These are phyloP conservation scores for Syrmaticus mikado DNA, from an alignment of 2,113 vertebrate species.

Conservation along the genomic window DNA sequence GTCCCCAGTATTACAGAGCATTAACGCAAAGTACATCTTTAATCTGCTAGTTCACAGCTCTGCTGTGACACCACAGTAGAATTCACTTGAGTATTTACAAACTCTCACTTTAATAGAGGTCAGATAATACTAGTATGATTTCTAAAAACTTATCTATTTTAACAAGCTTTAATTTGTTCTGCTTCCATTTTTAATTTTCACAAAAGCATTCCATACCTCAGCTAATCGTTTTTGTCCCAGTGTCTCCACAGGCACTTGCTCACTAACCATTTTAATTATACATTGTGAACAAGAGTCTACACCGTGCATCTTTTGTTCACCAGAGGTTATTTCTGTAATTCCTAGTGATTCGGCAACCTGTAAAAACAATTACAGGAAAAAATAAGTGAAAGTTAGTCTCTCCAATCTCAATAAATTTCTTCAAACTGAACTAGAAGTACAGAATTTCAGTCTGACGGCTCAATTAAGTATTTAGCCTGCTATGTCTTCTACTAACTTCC, in stretches of 20 bases:
- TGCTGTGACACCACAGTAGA: not conserved
- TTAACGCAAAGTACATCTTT: not conserved
- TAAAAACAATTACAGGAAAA: not conserved
- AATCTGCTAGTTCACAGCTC: not conserved
- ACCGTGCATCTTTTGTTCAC: not conserved
- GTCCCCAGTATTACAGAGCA: not conserved
- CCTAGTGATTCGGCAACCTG: slow-evolving; percentile 82
- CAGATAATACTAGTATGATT: not conserved
- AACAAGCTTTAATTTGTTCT: not conserved
- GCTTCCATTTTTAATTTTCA: not conserved
- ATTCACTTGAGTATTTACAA: not conserved
- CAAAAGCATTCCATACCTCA: slow-evolving; percentile 63
- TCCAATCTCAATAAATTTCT: not conserved
- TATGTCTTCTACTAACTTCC: not conserved
- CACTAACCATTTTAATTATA: not conserved
- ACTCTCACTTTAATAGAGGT: not conserved
- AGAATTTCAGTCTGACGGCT: not conserved
- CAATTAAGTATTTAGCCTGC: not conserved
- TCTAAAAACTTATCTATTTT: not conserved
- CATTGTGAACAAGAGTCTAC: not conserved
- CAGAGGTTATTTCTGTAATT: slow-evolving; percentile 66
- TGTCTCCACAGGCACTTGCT: not conserved
- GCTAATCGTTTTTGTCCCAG: slow-evolving; percentile 41
- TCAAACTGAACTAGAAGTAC: not conserved
- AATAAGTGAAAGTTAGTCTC: not conserved